Evolutionary conservation across 1,140 invertebrate species (phyloP), one percentile per base, ranked within the genome.

Genomic region (Penaeus vannamei): DNA sequence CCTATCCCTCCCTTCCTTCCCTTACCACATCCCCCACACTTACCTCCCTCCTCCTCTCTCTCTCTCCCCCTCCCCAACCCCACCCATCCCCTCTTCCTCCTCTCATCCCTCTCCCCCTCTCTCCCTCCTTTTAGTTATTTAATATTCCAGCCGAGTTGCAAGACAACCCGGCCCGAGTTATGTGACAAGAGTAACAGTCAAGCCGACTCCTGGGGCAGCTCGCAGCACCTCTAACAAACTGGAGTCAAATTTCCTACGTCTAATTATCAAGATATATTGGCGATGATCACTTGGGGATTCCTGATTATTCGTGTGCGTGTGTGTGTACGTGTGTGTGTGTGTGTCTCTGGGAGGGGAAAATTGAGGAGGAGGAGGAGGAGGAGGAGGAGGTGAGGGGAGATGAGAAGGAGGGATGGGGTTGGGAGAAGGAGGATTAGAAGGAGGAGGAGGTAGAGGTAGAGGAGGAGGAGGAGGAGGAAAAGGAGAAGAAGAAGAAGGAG

Each of bases 181-280:
- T 36, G 72, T 32, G 72, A 76, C 72, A 76, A 36, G 72, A 36
- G 29, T 29, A 76, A 36, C 72, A 32, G 42, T 29, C 72, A 29
- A 76, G 4, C 7, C n/a, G 29, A 29, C 72, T 76, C 72, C 26
- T 0, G 72, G 72, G 72, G 72, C 69, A 36, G 2, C 29, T 76
- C 72, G 7, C 26, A 36, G 72, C 72, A 76, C 72, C 72, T 76
- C 72, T 76, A 76, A 76, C 72, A 76, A 76, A 76, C 72, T 76
- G 29, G 72, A 76, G 72, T 76, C 72, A 76, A 76, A 76, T 76
- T 76, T 76, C 72, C 29, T 22, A 22, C 72, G 72, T 32, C 72
- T 76, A 76, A 76, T 76, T 76, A 76, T 76, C 72, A 76, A 76
- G 72, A 76, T 76, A 76, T 76, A 76, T 76, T 76, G 72, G 72